Percentiles rank a stretch among this genome's conserved stretches.
Conservation (phyloP, 2,888 invertebrate genomes). For the Arenicola marina region DNA sequence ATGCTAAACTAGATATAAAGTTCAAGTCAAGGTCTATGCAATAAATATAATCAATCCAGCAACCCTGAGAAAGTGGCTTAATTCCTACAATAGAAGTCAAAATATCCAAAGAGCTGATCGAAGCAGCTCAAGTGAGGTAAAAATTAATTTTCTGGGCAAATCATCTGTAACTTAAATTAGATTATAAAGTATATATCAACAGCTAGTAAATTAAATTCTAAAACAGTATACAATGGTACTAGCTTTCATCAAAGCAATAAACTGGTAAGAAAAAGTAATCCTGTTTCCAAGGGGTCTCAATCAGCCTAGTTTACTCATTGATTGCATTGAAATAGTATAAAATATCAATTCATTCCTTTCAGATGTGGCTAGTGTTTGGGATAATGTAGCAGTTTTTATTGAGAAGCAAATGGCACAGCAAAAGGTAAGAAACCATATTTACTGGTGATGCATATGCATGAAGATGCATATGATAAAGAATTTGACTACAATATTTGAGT, state of each 20-base stretch:
- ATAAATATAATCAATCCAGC: no score
- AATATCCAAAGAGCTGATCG: no score
- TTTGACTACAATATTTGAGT: background rate
- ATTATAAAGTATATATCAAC: no score
- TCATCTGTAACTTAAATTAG: no score
- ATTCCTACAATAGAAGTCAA: no score
- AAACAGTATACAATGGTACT: background rate
- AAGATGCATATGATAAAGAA: background rate
- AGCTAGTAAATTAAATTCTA: background rate
- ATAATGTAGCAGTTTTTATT: constrained; percentile 55
- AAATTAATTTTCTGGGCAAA: no score
- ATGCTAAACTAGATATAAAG: no score
- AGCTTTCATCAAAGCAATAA: background rate
- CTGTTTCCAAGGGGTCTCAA: no score
- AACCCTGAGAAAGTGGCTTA: no score
- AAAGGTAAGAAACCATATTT: constrained; percentile 45
- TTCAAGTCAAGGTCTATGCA: no score
- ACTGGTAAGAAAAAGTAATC: background rate
- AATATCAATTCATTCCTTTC: constrained; percentile 29
- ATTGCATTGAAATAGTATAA: background rate
- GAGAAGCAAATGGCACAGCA: constrained; percentile 57
- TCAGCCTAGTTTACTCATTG: background rate
- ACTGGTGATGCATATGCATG: background rate
- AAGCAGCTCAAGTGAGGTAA: no score
- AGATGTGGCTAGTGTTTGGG: constrained; percentile 60